A percentile compares a stretch with the other conserved stretches of the same genome.
Conservation (phyloP, 2,113 vertebrate genomes). For the Vidua chalybeata region DNA sequence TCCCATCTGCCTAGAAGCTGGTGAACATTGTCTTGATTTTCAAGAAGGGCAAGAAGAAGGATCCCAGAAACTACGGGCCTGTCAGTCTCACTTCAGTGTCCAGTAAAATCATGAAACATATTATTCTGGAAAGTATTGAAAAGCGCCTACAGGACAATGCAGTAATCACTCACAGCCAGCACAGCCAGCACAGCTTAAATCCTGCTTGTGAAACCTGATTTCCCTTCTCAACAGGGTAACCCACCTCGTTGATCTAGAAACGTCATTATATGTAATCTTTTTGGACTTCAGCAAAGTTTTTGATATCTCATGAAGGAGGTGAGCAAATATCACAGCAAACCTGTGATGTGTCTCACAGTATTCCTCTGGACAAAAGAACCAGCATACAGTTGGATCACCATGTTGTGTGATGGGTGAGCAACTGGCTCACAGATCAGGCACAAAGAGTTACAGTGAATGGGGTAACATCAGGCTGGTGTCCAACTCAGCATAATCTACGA, state of each 20-base stretch:
- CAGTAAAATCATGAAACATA: background rate
- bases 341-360: background rate
- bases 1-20: background rate
- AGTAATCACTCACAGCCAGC: background rate
- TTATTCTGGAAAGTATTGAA: background rate
- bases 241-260: background rate
- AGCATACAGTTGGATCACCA: background rate
- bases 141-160: background rate
- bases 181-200: background rate
- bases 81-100: background rate
- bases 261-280: background rate
- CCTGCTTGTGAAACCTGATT: background rate
- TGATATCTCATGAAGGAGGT: background rate
- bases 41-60: background rate
- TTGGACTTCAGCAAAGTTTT: background rate
- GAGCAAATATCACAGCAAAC: background rate
- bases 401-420: background rate
- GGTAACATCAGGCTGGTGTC: background rate
- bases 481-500: background rate
- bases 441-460: background rate
- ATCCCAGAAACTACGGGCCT: background rate
- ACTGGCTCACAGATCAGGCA: background rate
- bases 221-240: fast-evolving
- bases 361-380: background rate
- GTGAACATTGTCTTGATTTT: background rate